phyloP scores from a whole-genome alignment of 2,888 invertebrate species.

The Hedya salicella region DNA sequence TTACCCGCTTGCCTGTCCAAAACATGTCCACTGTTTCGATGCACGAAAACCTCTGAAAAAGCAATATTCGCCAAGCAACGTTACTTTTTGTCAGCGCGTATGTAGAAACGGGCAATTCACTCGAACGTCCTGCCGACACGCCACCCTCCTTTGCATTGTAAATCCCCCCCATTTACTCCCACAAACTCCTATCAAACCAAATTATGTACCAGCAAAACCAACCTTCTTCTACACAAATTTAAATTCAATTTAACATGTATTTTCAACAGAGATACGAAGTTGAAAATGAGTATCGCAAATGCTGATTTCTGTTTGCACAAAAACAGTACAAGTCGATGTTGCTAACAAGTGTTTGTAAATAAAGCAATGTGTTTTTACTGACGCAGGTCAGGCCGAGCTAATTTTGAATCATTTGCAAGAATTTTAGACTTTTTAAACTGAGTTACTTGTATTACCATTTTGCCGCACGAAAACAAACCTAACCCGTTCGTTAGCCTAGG shows the following conservation, averaged over 20 bases:
- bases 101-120: slow-evolving; percentile 40
- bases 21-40: background rate
- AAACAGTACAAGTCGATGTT: slow-evolving; percentile 26
- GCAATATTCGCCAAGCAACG: slow-evolving; percentile 36
- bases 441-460: background rate
- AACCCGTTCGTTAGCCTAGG: no score
- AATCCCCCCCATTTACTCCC: slow-evolving; percentile 40
- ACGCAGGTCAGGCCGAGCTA: background rate
- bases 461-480: no score
- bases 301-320: slow-evolving; percentile 29
- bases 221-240: background rate
- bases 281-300: background rate
- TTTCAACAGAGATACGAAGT: background rate
- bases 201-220: background rate
- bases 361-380: slow-evolving; percentile 15
- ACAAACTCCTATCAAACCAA: slow-evolving; percentile 16
- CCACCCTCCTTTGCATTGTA: slow-evolving; percentile 48
- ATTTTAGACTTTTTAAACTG: background rate
- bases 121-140: slow-evolving; percentile 43
- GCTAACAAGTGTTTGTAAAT: slow-evolving; percentile 22
- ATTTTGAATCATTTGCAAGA: background rate
- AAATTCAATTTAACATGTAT: background rate
- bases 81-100: slow-evolving; percentile 37
- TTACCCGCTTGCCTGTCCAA: background rate
- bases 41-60: slow-evolving; percentile 27